phyloP scores from a whole-genome alignment of 2,888 invertebrate species.

The Apamea anceps region DNA sequence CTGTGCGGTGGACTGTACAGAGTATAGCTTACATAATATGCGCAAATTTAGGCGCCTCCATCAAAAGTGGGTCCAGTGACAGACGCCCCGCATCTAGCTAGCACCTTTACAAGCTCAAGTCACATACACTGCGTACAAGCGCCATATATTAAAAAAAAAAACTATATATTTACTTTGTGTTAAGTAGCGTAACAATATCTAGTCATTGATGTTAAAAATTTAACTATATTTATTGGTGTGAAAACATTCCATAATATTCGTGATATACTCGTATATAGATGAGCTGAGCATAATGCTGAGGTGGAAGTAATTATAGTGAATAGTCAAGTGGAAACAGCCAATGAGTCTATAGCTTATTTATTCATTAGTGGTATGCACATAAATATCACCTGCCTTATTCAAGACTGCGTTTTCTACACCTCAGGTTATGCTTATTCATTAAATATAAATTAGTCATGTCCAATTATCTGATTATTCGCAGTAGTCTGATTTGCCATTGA shows the following conservation, averaged over 20 bases:
- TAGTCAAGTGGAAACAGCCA: not conserved
- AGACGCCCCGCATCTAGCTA: not conserved
- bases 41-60: not conserved
- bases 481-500: not conserved
- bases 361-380: not conserved
- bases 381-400: not conserved
- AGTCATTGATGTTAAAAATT: constrained; percentile 29
- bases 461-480: not conserved
- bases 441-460: not conserved
- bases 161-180: not conserved
- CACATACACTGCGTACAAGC: not conserved
- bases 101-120: not conserved
- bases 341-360: not conserved
- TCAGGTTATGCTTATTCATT: not conserved
- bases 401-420: not conserved
- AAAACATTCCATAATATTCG: constrained; percentile 18
- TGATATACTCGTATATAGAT: not conserved
- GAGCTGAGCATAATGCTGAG: constrained; percentile 8
- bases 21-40: not conserved
- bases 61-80: not conserved
- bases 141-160: not conserved
- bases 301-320: not conserved
- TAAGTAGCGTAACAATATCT: constrained; percentile 10
- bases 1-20: too few species aligned
- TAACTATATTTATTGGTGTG: constrained; percentile 1